A percentile compares a stretch with the other conserved stretches of the same genome.
Evolutionary conservation across 2,888 invertebrate species (phyloP).

Genomic region (Augochlorella aurata): DNA sequence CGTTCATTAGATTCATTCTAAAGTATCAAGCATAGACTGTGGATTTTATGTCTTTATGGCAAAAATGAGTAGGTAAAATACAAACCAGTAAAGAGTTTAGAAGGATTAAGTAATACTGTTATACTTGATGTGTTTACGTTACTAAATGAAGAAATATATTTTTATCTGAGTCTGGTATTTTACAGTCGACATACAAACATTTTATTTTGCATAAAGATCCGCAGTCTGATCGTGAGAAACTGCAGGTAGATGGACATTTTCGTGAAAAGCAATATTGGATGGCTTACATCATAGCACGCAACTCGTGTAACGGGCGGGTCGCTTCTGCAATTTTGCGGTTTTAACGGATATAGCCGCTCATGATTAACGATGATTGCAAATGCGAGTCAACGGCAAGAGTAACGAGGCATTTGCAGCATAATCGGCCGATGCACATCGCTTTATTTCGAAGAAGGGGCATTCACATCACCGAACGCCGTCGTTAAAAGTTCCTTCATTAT

Average conservation of each 20-base stretch:
- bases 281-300: not conserved
- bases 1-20: too few relatives aligned
- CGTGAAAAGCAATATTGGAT: not conserved
- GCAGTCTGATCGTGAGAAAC: not conserved
- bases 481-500: constrained; percentile 51
- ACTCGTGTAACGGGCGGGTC: not conserved
- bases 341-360: not conserved
- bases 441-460: not conserved
- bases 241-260: not conserved
- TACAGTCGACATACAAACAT: too few relatives aligned
- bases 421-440: constrained; percentile 11
- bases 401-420: not conserved
- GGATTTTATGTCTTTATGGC: too few relatives aligned
- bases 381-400: not conserved
- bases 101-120: too few relatives aligned
- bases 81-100: too few relatives aligned
- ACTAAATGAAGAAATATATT: too few relatives aligned
- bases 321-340: not conserved
- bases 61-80: too few relatives aligned
- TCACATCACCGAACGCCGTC: constrained; percentile 9
- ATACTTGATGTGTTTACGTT: too few relatives aligned
- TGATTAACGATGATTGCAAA: not conserved
- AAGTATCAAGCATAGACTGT: too few relatives aligned
- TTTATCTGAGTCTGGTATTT: too few relatives aligned
- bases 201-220: too few relatives aligned